These are phyloP conservation scores for Philonicus albiceps DNA, from an alignment of 2,888 invertebrate genomes.

Conservation along the genomic window DNA sequence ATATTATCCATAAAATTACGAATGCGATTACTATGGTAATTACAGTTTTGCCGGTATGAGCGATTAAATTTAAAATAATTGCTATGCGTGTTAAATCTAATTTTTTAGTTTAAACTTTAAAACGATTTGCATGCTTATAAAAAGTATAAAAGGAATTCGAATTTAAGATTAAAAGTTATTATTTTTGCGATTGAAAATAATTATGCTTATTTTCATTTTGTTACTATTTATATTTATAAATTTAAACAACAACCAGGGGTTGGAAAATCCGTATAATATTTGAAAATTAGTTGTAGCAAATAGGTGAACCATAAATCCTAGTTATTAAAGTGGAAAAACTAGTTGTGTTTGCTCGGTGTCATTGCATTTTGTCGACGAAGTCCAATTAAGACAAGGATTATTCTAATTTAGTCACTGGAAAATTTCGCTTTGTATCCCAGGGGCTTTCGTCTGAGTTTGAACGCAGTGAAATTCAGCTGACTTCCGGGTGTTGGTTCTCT, in stretches of 20 bases:
- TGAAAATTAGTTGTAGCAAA: neutral
- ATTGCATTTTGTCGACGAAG: neutral
- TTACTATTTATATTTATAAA: too few relatives aligned
- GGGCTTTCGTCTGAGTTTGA: neutral
- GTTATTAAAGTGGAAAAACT: neutral
- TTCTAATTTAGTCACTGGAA: constrained; percentile 38
- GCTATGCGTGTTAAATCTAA: too few relatives aligned
- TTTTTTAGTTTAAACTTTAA: too few relatives aligned
- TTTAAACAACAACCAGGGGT: neutral
- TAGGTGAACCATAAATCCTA: neutral
- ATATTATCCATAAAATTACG: too few relatives aligned
- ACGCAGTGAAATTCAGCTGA: neutral
- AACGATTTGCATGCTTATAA: too few relatives aligned
- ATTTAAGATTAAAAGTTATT: too few relatives aligned
- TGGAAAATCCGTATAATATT: neutral
- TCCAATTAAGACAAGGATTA: constrained; percentile 27
- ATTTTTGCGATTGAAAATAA: too few relatives aligned
- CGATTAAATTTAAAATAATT: too few relatives aligned
- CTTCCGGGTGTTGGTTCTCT: neutral
- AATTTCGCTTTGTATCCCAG: constrained; percentile 11
- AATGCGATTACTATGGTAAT: too few relatives aligned
- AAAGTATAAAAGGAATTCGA: too few relatives aligned
- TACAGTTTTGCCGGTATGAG: too few relatives aligned
- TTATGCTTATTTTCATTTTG: too few relatives aligned
- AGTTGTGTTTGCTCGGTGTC: neutral